Base-by-base conservation (phyloP, 1,140 invertebrate species). In the Dendroctonus valens region DNA sequence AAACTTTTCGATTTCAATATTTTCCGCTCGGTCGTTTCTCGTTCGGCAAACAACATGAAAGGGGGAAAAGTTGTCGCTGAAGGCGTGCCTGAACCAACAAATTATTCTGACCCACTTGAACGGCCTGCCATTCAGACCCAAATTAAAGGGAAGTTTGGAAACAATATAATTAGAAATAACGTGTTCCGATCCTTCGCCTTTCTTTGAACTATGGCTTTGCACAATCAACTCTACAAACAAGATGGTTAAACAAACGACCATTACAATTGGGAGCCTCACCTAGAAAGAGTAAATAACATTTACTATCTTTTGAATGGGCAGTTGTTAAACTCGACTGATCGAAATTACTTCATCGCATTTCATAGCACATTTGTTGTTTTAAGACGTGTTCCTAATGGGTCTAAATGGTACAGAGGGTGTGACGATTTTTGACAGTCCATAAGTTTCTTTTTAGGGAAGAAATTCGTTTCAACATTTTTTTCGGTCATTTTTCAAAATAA, bases 141-240 rank as follows among this genome's bases (percentile, higher is more conserved):
- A 63, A 63, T 63, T 63, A 63, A 54, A 63, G 15, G n/a, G 51
- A 63, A 7, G 11, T 63, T 63, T 63, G 14, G 40, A 63, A 52
- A 63, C 60, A 54, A 54, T 63, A 63, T 54, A 54, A 63, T 63
- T 63, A 63, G 60, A 54, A 53, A 52, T 63, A 63, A 63, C 52
- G 50, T 26, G 50, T n/a, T 53, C n/a, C 41, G 41, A 15, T 53
- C 57, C 57, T 38, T 54, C 12, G 15, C 37, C 57, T 44, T 44
- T 37, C 42, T 59, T 59, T 59, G 57, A 48, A 59, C 42, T 48
- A 59, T 59, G 15, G 42, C 42, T 53, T n/a, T 44, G 39, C 41
- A 55, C 62, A 65, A 57, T 65, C 62, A 55, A 50, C 62, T 65
- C 41, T 57, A 53, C 62, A 65, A 65, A 65, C 62, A 65, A 57